Evolutionary conservation across 1,140 invertebrate species (phyloP), one percentile per base, ranked within the genome.

Genomic region (Drosophila miranda): DNA sequence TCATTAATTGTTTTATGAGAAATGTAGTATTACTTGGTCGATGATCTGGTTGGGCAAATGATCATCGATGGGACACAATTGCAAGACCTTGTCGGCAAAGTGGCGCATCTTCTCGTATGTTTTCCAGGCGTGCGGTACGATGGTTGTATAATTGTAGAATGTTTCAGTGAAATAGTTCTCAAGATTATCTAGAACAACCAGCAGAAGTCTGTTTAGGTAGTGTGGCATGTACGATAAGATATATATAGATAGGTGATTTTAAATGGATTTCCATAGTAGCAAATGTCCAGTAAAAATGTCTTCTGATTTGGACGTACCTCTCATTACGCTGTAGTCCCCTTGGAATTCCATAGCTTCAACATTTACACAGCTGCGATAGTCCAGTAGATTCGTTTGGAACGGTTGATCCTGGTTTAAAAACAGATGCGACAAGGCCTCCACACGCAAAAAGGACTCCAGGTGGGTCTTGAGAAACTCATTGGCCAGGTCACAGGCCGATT

Each of bases 101-200:
- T 96, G 95, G 69, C 98, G 94, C 98, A 99, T 99, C 91, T 98
- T 97, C 38, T 96, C 95, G 90, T 99, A 99, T 0, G 97, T 98
- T 91, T 97, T 96, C 97, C 98, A 99, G 92, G 99, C 98, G 81
- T 99, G 98, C 14, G 99, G 92, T 14, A 98, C 98, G 30, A 99
- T 97, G 1, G 98, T 98, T 0, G 98, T 99, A 77, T 99, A 92
- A 92, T 99, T 99, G 91, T 99, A 99, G 92, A 99, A 99, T 70
- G 96, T 99, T 74, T 95, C 95, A 73, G 98, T 97, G 44, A 99
- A 93, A 91, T 99, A 99, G 89, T 97, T 94, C 91, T 99, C 98
- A 3, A 98, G 94, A 83, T 95, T 92, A 91, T 94, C 91, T 90
- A 34, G 28, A 55, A 86, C 88, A 59, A 38, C 34, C 43, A 87